A percentile compares a stretch with the other conserved stretches of the same genome.
Conservation (phyloP, 2,888 invertebrate species). For the Drosophila tanythrix region DNA sequence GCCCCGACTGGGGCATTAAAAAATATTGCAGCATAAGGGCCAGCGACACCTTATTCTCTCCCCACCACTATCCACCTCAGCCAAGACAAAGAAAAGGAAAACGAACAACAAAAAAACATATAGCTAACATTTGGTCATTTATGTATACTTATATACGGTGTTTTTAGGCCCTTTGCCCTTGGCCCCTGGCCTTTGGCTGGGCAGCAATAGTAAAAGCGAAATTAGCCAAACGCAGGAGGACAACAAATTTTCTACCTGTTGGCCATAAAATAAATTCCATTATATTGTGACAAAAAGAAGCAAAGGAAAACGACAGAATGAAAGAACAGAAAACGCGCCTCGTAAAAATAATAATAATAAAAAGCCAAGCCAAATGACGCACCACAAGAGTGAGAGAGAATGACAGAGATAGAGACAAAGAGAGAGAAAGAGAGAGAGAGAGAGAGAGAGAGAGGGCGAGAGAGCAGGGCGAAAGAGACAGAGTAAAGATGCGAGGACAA, state of each 20-base stretch:
- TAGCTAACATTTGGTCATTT: conserved; percentile 61
- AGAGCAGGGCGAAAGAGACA: neutral
- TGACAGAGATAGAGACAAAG: neutral
- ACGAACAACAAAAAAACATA: conserved; percentile 35
- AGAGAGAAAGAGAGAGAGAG: neutral
- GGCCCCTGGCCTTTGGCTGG: conserved; percentile 53
- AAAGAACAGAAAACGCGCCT: conserved; percentile 56
- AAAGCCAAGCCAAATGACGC: conserved; percentile 75
- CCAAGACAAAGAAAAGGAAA: conserved; percentile 4
- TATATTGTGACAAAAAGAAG: conserved; percentile 68
- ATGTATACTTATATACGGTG: conserved; percentile 32
- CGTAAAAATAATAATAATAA: conserved; percentile 80
- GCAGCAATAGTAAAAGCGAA: conserved; percentile 75
- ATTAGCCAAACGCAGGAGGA: conserved; percentile 72
- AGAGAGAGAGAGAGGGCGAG: neutral
- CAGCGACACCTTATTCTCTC: neutral
- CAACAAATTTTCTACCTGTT: conserved; percentile 82
- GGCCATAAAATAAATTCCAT: conserved; percentile 81
- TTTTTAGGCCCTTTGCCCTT: conserved; percentile 37
- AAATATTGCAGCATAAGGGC: conserved; percentile 59
- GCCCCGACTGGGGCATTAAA: conserved; percentile 68
- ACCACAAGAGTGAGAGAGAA: conserved; percentile 14
- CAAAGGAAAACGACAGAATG: conserved; percentile 23
- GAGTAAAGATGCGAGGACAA: conserved; percentile 32
- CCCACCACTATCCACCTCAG: neutral